Conservation (phyloP, 1,140 invertebrate genomes). For the Sipha flava region DNA sequence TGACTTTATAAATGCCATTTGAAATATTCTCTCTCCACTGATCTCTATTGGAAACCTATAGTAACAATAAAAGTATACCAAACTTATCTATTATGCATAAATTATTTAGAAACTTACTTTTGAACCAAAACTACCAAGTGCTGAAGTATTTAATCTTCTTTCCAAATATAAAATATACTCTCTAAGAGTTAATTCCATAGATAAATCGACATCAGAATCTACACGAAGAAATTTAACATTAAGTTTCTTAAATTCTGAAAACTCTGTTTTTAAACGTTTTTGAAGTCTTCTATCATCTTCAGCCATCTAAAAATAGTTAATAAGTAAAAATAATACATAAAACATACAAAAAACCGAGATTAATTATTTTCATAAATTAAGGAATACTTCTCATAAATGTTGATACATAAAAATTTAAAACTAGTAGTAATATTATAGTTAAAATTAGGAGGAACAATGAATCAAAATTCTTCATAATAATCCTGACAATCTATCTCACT, state of each 20-base stretch:
- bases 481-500: no score
- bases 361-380: neutral
- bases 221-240: slow-evolving; percentile 20
- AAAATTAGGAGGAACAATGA: no score
- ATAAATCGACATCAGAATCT: neutral
- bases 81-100: neutral
- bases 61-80: slow-evolving; percentile 1
- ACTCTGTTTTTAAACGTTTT: slow-evolving; percentile 19
- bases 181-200: slow-evolving; percentile 24
- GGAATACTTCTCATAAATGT: no score
- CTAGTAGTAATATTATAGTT: no score
- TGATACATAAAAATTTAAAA: no score
- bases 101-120: neutral
- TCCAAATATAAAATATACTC: slow-evolving; percentile 25
- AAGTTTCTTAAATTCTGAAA: neutral
- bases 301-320: neutral
- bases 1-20: slow-evolving; percentile 50
- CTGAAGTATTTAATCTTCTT: slow-evolving; percentile 7
- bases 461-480: no score
- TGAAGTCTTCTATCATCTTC: slow-evolving; percentile 25
- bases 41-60: slow-evolving; percentile 51
- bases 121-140: neutral
- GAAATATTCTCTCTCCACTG: slow-evolving; percentile 63
- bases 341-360: neutral
- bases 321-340: neutral